These are phyloP conservation scores for Spodoptera littoralis DNA, from an alignment of 2,888 invertebrate genomes.

Conservation along the genomic window DNA sequence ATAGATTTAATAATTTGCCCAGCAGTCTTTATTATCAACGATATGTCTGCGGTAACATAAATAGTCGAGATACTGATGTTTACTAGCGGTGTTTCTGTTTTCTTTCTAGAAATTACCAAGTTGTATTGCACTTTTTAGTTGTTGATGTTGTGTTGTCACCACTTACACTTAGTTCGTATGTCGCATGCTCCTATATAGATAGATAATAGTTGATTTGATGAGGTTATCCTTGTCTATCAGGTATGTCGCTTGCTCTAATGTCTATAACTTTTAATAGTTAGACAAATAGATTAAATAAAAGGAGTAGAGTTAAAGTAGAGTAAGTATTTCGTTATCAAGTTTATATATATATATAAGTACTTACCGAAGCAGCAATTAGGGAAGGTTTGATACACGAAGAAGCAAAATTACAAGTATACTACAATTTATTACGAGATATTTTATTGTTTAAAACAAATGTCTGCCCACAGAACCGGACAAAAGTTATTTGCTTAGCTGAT, in stretches of 20 bases:
- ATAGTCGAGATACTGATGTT: constrained; percentile 24
- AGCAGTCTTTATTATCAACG: not conserved
- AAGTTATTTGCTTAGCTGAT: constrained; percentile 43
- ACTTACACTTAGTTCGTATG: constrained; percentile 7
- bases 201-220: constrained; percentile 4
- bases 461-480: constrained; percentile 37
- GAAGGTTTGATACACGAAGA: too few relatives aligned
- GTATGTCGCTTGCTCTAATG: constrained; percentile 29
- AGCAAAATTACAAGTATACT: constrained; percentile 17
- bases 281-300: too few relatives aligned
- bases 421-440: constrained; percentile 44
- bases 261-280: too few relatives aligned
- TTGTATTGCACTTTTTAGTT: constrained; percentile 22
- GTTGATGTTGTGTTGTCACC: constrained; percentile 11
- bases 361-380: too few relatives aligned
- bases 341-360: too few relatives aligned
- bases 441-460: constrained; percentile 57
- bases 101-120: constrained; percentile 44
- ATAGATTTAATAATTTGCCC: not conserved
- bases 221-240: constrained; percentile 32
- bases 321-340: too few relatives aligned
- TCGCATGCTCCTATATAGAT: constrained; percentile 3
- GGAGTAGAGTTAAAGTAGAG: too few relatives aligned
- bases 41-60: constrained; percentile 1
- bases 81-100: constrained; percentile 17